These are phyloP conservation scores for Junco hyemalis DNA, from an alignment of 2,113 vertebrate species.

Conservation along the genomic window DNA sequence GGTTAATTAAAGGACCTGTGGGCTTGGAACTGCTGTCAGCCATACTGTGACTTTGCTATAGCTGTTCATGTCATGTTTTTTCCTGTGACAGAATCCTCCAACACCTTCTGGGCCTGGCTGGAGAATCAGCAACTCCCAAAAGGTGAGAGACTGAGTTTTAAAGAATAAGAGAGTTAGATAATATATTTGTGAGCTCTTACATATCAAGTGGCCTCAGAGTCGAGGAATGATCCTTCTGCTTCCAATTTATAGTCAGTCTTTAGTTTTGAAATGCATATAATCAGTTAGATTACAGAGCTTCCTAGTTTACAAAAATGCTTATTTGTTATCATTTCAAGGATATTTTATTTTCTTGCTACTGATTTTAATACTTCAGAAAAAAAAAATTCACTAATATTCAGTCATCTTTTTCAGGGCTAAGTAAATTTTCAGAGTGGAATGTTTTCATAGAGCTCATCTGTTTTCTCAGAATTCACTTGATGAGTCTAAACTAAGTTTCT, in stretches of 20 bases:
- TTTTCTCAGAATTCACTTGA: conserved; percentile 20
- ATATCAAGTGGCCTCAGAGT: neutral
- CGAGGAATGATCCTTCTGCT: neutral
- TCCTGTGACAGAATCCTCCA: neutral
- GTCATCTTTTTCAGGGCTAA: neutral
- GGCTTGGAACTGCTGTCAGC: neutral
- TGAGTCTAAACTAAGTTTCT: neutral
- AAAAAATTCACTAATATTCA: neutral
- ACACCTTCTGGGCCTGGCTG: neutral
- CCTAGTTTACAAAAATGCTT: neutral
- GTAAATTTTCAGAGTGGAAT: neutral
- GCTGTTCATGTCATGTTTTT: rapidly evolving
- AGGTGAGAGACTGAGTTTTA: neutral
- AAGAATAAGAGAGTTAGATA: neutral
- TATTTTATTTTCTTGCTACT: neutral
- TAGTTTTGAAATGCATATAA: neutral
- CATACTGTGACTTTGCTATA: neutral
- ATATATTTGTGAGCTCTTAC: neutral
- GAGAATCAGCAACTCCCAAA: neutral
- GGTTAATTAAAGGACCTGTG: neutral
- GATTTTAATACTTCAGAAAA: neutral
- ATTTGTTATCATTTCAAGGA: neutral
- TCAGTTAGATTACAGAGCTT: neutral
- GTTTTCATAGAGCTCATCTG: neutral
- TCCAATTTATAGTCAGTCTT: neutral